These are phyloP conservation scores for Schizopygopsis pylzovi DNA, from an alignment of 2,797 vertebrate species.

Conservation along the genomic window DNA sequence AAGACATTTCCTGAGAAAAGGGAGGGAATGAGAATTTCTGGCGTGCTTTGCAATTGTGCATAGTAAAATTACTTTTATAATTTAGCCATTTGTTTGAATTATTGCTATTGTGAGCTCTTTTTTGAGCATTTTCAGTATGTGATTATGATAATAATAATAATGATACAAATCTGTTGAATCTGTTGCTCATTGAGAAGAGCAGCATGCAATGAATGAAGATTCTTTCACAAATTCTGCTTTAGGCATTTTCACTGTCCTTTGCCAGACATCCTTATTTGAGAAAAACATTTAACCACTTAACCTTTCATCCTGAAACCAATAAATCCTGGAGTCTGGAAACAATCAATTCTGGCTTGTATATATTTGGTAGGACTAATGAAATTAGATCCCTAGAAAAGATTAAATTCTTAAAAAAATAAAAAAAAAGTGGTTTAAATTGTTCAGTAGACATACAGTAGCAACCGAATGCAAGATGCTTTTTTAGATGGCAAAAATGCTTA, in stretches of 20 bases:
- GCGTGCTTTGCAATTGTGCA: background rate
- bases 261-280: background rate
- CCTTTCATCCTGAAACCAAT: conserved; percentile 26
- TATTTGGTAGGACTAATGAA: background rate
- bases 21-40: background rate
- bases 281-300: conserved; percentile 3
- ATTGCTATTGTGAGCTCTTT: background rate
- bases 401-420: background rate
- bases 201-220: conserved; percentile 2
- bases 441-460: background rate
- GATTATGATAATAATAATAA: background rate
- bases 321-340: conserved; percentile 6
- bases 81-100: background rate
- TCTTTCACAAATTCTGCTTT: background rate
- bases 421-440: conserved; percentile 16
- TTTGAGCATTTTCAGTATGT: background rate
- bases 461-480: background rate
- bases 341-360: background rate
- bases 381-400: background rate
- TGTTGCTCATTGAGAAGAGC: background rate
- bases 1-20: background rate
- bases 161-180: conserved; percentile 3
- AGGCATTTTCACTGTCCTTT: conserved; percentile 6
- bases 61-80: background rate
- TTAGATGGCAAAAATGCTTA: background rate